Evolutionary conservation across 2,113 vertebrate species (phyloP).

Genomic region (Xenopus tropicalis): DNA sequence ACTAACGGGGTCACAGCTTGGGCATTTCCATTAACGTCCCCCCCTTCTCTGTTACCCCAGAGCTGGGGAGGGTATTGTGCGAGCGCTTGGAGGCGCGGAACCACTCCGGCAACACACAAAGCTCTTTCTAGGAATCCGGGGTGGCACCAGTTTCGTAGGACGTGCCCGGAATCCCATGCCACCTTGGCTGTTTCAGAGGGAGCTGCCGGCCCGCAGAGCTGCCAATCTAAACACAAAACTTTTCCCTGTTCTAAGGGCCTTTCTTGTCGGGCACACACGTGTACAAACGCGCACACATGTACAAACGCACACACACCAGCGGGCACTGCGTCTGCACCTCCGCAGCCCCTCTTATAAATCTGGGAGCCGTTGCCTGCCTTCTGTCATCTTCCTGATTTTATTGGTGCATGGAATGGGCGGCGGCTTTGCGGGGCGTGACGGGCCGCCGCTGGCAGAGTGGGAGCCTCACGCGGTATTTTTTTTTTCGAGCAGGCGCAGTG

Average conservation of each 20-base stretch:
- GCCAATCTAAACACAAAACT: background rate
- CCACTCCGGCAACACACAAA: no score
- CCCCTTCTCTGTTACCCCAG: no score
- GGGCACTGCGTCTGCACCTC: conserved; percentile 28
- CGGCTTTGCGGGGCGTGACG: conserved; percentile 24
- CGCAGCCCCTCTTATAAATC: conserved; percentile 26
- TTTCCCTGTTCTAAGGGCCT: background rate
- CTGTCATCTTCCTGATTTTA: conserved; percentile 14
- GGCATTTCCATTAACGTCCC: no score
- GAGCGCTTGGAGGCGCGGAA: no score
- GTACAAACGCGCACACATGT: no score
- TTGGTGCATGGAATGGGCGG: conserved; percentile 30
- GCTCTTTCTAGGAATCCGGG: background rate
- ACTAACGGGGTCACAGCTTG: no score
- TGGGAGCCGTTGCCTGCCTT: conserved; percentile 10
- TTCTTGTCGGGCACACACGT: background rate
- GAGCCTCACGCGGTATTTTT: conserved; percentile 24
- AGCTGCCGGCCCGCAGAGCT: background rate
- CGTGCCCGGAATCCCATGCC: background rate
- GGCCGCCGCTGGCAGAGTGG: conserved; percentile 22
- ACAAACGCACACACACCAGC: background rate
- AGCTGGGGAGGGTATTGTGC: no score
- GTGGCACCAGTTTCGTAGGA: background rate
- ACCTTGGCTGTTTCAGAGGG: background rate
- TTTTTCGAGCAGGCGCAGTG: conserved; percentile 27